Conservation (phyloP, 2,888 invertebrate genomes). For the Cosmorhoe ocellata region DNA sequence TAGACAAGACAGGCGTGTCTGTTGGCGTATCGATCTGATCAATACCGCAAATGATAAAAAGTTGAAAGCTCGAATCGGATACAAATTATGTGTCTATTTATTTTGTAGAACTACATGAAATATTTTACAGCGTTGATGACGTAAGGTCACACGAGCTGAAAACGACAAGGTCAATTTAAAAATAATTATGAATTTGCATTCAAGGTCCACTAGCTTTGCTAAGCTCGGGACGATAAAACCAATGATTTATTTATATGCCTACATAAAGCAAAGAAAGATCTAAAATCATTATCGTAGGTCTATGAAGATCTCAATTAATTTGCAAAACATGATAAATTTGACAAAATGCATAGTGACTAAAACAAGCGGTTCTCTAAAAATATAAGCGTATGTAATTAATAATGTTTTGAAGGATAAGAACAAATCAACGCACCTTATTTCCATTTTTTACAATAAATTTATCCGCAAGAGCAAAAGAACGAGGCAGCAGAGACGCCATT, state of each 20-base stretch:
- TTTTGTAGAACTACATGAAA: no score
- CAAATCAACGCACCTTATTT: constrained; percentile 84
- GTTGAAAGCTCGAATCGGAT: no score
- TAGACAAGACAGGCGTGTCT: no score
- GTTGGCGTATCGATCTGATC: no score
- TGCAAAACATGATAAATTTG: neutral
- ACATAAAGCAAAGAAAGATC: no score
- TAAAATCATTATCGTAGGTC: no score
- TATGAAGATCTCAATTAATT: neutral
- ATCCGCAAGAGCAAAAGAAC: constrained; percentile 87
- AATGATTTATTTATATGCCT: neutral
- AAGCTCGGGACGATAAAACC: constrained; percentile 1
- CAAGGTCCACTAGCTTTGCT: constrained; percentile 33
- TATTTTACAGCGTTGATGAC: constrained; percentile 49
- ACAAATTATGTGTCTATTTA: no score
- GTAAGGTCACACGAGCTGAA: constrained; percentile 69
- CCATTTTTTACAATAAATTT: constrained; percentile 86
- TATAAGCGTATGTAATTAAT: no score
- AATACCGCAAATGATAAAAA: no score
- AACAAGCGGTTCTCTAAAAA: neutral
- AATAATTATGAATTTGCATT: constrained; percentile 47
- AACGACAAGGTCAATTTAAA: constrained; percentile 75
- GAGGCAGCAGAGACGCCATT: constrained; percentile 91
- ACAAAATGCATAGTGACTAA: neutral
- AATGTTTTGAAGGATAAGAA: neutral